Percentiles rank a stretch among this genome's conserved stretches.
Conservation (phyloP, 92 coral and sea anemone species). For the Pocillopora meandrina region DNA sequence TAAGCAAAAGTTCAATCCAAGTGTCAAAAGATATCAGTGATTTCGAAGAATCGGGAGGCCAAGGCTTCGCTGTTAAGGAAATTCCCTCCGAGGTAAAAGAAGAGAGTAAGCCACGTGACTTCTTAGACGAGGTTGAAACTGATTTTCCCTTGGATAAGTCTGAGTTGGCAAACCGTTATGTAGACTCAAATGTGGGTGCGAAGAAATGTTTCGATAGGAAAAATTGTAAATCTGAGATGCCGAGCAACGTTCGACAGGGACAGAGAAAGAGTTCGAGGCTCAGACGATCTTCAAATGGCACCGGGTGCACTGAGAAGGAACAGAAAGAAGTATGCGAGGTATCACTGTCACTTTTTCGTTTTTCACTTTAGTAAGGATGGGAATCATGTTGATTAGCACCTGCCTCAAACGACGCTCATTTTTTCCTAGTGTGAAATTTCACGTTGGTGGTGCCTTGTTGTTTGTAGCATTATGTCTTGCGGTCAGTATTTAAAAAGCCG, state of each 20-base stretch:
- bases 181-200: background rate
- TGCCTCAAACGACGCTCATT: background rate
- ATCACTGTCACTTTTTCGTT: background rate
- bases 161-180: background rate
- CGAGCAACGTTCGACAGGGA: constrained; percentile 22
- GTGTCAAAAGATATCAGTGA: background rate
- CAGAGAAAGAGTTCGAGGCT: constrained; percentile 24
- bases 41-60: background rate
- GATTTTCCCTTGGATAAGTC: background rate
- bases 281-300: constrained; percentile 3
- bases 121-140: constrained; percentile 30
- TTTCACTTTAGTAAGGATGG: background rate
- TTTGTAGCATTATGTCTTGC: no score
- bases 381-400: background rate
- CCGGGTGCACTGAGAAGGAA: background rate
- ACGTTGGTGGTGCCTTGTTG: no score
- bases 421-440: no score
- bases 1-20: background rate
- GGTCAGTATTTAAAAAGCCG: no score
- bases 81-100: background rate
- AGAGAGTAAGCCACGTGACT: constrained; percentile 20
- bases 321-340: constrained; percentile 11
- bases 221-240: background rate
- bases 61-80: background rate
- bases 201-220: background rate